Conservation (phyloP, 2,888 invertebrate genomes). For the Adelognathus sp. region DNA sequence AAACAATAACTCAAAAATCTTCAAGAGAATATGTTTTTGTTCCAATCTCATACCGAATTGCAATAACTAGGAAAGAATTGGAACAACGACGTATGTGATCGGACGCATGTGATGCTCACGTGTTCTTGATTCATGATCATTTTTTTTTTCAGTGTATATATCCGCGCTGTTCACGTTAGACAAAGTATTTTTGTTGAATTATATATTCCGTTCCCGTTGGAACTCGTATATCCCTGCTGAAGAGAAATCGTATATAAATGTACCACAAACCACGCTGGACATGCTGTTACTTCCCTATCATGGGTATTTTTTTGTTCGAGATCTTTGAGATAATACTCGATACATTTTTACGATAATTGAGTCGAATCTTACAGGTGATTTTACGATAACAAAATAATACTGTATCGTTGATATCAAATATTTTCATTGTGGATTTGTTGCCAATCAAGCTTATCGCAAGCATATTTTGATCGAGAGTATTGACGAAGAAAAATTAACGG, state of each 20-base stretch:
- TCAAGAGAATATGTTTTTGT: too few relatives aligned
- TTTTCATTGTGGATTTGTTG: too few relatives aligned
- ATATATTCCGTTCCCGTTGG: slow-evolving; percentile 37
- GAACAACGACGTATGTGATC: too few relatives aligned
- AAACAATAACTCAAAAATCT: too few relatives aligned
- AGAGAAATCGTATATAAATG: slow-evolving; percentile 1
- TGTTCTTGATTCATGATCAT: too few relatives aligned
- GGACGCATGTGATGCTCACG: too few relatives aligned
- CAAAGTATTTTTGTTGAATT: slow-evolving; percentile 31
- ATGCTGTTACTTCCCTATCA: not conserved
- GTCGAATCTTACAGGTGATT: not conserved
- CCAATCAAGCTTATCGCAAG: too few relatives aligned
- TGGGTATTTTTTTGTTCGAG: not conserved
- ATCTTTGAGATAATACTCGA: not conserved
- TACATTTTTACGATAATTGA: not conserved
- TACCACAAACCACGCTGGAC: not conserved
- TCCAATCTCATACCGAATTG: too few relatives aligned
- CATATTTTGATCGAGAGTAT: too few relatives aligned
- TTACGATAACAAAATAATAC: not conserved
- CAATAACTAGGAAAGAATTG: too few relatives aligned
- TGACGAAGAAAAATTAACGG: not conserved
- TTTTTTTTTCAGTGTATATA: too few relatives aligned
- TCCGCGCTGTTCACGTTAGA: slow-evolving; percentile 48
- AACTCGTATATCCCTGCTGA: slow-evolving; percentile 39
- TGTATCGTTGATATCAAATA: too few relatives aligned